Base-by-base conservation (phyloP, 1,140 invertebrate genomes). In the Listronotus oregonensis region DNA sequence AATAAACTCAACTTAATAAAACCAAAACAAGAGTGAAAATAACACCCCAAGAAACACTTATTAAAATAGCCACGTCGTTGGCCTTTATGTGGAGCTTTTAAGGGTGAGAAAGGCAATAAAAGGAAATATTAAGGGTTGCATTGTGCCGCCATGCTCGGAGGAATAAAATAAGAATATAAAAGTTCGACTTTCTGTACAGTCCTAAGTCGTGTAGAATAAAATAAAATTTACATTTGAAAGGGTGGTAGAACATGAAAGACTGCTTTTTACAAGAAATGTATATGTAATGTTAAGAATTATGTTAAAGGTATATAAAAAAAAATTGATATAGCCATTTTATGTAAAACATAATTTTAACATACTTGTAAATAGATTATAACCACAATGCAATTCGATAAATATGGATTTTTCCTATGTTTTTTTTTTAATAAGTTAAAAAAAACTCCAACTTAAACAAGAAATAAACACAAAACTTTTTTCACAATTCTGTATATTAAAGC, bases 101-200 rank as follows among this genome's bases (percentile, higher is more conserved):
- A 54, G 60, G 60, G 60, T 63, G 50, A 37, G 60, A 63, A 63
- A 63, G 42, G 60, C 60, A 54, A 63, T 63, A 63, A 63, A 63
- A 63, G 49, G 42, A 63, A 63, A 63, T 63, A 52, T 63, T 63
- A 63, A 63, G 60, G 60, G 60, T 46, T 63, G 50, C 60, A 63
- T 63, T 63, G 60, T 63, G 60, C 50, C 51, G 37, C 51, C 51
- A 40, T 37, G 47, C 60, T 37, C 49, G 10, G 39, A 40, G 51
- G 51, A 46, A 63, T 52, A 63, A 63, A 54, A 63, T 63, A 63
- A 37, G 60, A 63, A 52, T 63, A 54, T 63, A 63, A 63, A 54
- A 27, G 50, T 63, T 54, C 60, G 60, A 63, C 60, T 63, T 63
- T 40, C 49, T 54, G 50, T 63, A 63, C 51, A 46, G 42, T 52